These are phyloP conservation scores for Pseudomyrmex cubaensis DNA, from an alignment of 1,140 invertebrate genomes.

Conservation along the genomic window DNA sequence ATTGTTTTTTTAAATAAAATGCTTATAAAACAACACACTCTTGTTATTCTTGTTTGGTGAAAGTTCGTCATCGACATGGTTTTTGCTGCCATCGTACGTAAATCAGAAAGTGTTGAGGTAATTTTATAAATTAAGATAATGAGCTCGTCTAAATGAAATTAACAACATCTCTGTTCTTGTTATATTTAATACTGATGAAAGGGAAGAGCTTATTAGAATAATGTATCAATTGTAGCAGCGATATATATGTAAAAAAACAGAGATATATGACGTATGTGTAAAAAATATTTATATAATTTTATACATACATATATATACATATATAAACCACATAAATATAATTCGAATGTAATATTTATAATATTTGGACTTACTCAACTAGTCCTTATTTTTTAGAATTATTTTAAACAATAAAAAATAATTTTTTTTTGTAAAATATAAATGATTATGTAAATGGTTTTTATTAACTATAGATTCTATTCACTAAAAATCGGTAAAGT, in stretches of 20 bases:
- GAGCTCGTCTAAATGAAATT: background rate
- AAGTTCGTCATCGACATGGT: conserved; percentile 22
- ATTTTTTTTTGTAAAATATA: too few species aligned
- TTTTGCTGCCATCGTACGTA: background rate
- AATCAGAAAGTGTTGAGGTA: conserved; percentile 8
- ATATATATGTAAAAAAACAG: background rate
- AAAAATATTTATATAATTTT: too few species aligned
- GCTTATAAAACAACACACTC: background rate
- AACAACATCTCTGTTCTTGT: background rate
- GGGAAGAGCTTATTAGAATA: background rate
- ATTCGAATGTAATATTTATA: too few species aligned
- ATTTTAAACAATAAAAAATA: too few species aligned
- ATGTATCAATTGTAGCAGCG: background rate
- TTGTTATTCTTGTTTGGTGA: conserved; percentile 32
- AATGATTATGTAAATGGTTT: too few species aligned
- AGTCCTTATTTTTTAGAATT: too few species aligned
- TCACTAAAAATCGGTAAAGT: too few species aligned
- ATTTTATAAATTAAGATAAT: conserved; percentile 42
- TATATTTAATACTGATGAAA: conserved; percentile 5
- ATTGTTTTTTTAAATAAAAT: conserved; percentile 74
- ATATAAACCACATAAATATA: too few species aligned
- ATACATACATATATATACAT: too few species aligned
- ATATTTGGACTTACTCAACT: too few species aligned
- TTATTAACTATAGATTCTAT: too few species aligned
- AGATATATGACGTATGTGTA: too few species aligned